phyloP scores from a whole-genome alignment of 2,888 invertebrate genomes.

The Apodemia hepburni region DNA sequence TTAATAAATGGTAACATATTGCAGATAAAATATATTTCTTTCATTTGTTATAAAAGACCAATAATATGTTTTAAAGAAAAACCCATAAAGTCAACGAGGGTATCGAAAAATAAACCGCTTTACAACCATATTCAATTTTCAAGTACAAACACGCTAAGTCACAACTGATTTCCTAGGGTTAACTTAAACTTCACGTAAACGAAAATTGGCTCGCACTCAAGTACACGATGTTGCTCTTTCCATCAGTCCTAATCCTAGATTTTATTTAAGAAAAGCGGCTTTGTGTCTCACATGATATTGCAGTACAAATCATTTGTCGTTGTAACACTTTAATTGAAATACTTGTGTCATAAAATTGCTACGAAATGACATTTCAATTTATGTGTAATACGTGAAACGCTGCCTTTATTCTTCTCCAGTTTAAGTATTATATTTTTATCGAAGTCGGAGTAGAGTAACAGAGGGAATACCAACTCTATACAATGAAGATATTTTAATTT shows the following conservation, averaged over 20 bases:
- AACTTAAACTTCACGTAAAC: conserved; percentile 3
- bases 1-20: too few species aligned
- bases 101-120: conserved; percentile 4
- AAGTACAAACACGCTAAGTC: neutral
- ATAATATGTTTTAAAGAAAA: neutral
- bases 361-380: neutral
- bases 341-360: neutral
- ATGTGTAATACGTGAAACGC: neutral
- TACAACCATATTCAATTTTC: conserved; percentile 12
- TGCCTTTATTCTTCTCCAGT: neutral
- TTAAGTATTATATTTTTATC: neutral
- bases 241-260: conserved; percentile 8
- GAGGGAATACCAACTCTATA: too few species aligned
- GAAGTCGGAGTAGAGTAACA: too few species aligned
- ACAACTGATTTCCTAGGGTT: conserved; percentile 20
- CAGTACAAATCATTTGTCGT: conserved; percentile 6
- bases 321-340: conserved; percentile 9
- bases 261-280: conserved; percentile 5
- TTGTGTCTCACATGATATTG: conserved; percentile 3
- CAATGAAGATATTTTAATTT: too few species aligned
- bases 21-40: too few species aligned
- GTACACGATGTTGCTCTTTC: conserved; percentile 10
- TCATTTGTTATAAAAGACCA: too few species aligned
- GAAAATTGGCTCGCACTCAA: conserved; percentile 19
- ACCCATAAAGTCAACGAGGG: neutral